phyloP scores from a whole-genome alignment of 35 echinoderm and acorn worm species.

The Apostichopus japonicus region DNA sequence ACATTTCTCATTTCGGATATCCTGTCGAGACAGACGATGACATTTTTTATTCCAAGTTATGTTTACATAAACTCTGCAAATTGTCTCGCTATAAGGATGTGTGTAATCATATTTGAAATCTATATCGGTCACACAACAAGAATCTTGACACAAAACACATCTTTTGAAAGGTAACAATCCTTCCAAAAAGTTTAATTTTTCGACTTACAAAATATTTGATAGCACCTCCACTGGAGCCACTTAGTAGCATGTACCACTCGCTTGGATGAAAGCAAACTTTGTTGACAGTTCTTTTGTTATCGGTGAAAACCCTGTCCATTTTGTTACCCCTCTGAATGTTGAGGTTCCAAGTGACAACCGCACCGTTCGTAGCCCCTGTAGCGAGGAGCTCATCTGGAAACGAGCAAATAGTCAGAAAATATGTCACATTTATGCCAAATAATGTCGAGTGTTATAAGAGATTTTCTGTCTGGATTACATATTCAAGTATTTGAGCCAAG shows the following conservation, averaged over 20 bases:
- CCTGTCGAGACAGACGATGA: conserved; percentile 29
- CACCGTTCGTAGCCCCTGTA: conserved; percentile 92
- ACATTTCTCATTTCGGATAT: conserved; percentile 73
- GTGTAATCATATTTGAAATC: no score
- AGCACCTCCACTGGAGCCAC: conserved; percentile 87
- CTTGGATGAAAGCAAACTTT: conserved; percentile 95
- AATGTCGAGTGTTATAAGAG: no score
- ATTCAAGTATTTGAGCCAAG: no score
- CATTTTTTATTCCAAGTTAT: no score
- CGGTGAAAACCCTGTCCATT: conserved; percentile 81
- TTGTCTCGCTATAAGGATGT: no score
- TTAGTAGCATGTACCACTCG: conserved; percentile 86
- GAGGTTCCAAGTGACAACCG: conserved; percentile 91
- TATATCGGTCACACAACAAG: not conserved
- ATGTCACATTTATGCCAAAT: no score
- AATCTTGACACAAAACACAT: no score
- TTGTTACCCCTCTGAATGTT: conserved; percentile 75
- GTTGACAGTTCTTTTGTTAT: conserved; percentile 86
- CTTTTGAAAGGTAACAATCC: no score
- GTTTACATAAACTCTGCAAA: no score
- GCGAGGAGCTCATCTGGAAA: conserved; percentile 82
- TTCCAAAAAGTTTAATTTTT: not conserved
- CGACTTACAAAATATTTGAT: conserved; percentile 96
- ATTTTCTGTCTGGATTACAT: no score
- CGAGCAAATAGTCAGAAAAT: not conserved